Conservation (phyloP, 2,113 vertebrate species). For the Phyllostomus hastatus region DNA sequence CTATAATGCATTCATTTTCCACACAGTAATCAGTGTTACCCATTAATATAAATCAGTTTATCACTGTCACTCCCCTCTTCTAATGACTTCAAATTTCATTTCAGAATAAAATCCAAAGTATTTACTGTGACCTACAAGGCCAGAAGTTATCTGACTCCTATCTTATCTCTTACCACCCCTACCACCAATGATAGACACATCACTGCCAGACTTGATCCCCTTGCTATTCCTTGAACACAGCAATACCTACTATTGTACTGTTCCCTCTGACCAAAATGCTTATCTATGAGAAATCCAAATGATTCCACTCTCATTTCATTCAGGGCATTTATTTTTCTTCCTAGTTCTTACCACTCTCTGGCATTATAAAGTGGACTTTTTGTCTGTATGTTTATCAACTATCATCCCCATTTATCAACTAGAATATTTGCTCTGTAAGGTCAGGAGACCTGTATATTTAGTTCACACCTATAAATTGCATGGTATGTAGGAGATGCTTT, state of each 20-base stretch:
- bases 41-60: constrained; percentile 9
- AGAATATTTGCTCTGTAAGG: background rate
- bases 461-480: background rate
- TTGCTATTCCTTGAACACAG: background rate
- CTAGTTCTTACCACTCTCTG: background rate
- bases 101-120: constrained; percentile 5
- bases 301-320: background rate
- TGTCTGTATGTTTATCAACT: background rate
- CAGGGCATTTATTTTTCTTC: background rate
- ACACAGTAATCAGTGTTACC: background rate
- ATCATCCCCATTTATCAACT: background rate
- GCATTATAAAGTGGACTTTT: background rate
- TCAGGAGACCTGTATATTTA: background rate
- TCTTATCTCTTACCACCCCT: background rate
- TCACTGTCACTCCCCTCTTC: background rate
- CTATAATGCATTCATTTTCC: background rate
- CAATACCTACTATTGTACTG: background rate
- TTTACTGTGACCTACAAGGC: background rate
- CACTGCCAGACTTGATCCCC: background rate
- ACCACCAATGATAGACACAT: background rate
- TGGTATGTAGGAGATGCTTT: background rate
- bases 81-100: background rate
- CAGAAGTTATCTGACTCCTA: background rate
- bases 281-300: background rate
- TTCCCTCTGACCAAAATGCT: background rate